Conservation (phyloP, 2,797 vertebrate genomes). For the Amazona ochrocephala region DNA sequence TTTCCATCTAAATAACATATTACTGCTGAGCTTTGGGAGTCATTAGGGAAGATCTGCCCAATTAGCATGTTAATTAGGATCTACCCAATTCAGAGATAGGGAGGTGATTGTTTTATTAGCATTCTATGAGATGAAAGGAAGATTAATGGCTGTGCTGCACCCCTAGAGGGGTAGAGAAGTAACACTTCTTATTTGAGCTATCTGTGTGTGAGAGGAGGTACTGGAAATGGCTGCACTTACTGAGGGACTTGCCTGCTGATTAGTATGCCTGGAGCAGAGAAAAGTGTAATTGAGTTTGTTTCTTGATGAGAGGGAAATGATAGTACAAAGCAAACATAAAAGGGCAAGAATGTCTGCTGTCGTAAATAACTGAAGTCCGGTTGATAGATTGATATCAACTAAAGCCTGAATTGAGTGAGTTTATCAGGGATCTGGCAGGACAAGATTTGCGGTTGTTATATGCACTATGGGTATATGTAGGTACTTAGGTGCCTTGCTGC, state of each 20-base stretch:
- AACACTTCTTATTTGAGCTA: conserved; percentile 19
- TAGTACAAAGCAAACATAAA: background rate
- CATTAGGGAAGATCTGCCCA: conserved; percentile 64
- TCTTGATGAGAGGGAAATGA: conserved; percentile 34
- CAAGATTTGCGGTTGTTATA: accelerated
- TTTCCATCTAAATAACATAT: conserved; percentile 63
- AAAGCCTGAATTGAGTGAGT: accelerated
- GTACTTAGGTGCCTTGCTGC: accelerated
- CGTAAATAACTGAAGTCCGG: background rate
- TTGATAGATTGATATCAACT: accelerated
- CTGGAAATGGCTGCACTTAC: conserved; percentile 23
- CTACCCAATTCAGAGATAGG: conserved; percentile 29
- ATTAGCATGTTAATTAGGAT: conserved; percentile 70
- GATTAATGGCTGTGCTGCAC: conserved; percentile 53
- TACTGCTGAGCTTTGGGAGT: conserved; percentile 58
- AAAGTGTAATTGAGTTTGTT: conserved; percentile 57
- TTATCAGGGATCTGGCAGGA: background rate
- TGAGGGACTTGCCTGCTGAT: conserved; percentile 29
- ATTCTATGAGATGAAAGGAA: conserved; percentile 60
- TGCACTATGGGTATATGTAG: accelerated
- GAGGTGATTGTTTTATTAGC: conserved; percentile 63
- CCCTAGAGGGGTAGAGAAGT: conserved; percentile 33
- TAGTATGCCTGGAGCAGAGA: conserved; percentile 1
- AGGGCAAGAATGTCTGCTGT: background rate
- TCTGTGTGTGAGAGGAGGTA: background rate